Conservation (phyloP, 2,888 invertebrate species). For the Lobophora halterata region DNA sequence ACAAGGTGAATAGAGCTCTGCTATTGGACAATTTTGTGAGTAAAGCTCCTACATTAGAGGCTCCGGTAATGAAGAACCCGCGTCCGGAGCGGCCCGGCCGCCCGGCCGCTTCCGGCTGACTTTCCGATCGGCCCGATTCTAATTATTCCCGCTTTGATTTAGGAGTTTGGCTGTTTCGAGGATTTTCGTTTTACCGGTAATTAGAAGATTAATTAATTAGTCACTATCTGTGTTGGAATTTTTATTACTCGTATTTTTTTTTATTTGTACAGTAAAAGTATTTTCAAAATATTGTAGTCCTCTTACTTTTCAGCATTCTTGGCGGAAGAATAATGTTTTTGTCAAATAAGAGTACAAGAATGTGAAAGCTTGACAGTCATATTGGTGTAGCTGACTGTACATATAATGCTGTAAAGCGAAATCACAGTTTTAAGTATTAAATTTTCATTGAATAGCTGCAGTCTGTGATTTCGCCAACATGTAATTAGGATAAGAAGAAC, state of each 20-base stretch:
- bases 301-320: no score
- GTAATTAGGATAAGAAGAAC: no score
- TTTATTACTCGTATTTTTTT: neutral
- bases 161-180: conserved; percentile 19
- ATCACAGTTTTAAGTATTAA: no score
- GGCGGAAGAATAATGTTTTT: no score
- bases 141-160: conserved; percentile 34
- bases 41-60: conserved; percentile 24
- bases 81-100: conserved; percentile 16
- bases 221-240: neutral
- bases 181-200: conserved; percentile 12
- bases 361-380: no score
- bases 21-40: conserved; percentile 3
- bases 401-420: no score
- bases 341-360: no score
- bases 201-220: neutral
- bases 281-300: no score
- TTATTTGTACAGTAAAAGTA: no score
- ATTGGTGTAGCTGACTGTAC: no score
- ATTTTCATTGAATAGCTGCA: no score
- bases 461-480: no score
- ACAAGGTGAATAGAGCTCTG: neutral
- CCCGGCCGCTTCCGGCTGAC: conserved; percentile 14
- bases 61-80: conserved; percentile 5
- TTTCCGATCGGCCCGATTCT: conserved; percentile 27